These are phyloP conservation scores for Thera obeliscata DNA, from an alignment of 2,888 invertebrate species.

Conservation along the genomic window DNA sequence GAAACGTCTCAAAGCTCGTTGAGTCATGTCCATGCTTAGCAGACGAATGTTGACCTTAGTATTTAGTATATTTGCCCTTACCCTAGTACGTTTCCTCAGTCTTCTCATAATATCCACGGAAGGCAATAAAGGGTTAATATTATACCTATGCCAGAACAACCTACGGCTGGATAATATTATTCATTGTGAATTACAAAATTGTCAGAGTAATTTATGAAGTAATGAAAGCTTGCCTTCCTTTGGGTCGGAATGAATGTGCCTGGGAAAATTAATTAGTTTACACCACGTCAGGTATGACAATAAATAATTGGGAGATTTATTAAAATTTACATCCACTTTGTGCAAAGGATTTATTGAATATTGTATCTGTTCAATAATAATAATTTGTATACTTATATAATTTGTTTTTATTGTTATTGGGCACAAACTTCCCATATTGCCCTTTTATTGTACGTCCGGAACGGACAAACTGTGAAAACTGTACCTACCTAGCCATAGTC, in stretches of 20 bases:
- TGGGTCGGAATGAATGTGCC: slow-evolving; percentile 30
- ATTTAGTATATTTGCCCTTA: not conserved
- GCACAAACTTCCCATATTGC: no score
- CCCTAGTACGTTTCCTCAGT: not conserved
- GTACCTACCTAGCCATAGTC: no score
- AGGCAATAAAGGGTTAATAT: not conserved
- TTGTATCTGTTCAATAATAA: no score
- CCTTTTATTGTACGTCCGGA: no score
- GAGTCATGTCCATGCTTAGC: no score
- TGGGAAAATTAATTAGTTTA: slow-evolving; percentile 35
- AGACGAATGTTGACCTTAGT: no score
- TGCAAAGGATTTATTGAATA: not conserved
- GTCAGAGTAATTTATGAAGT: slow-evolving; percentile 26
- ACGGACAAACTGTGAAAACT: no score
- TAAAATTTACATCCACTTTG: not conserved
- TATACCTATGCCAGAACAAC: not conserved
- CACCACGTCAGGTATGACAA: slow-evolving; percentile 11
- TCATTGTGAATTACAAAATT: slow-evolving; percentile 12
- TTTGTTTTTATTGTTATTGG: no score
- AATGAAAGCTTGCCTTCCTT: slow-evolving; percentile 28
- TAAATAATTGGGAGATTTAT: slow-evolving; percentile 9
- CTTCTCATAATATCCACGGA: not conserved
- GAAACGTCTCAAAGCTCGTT: no score
- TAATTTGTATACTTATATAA: not conserved
- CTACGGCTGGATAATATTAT: not conserved